Evolutionary conservation across 2,888 invertebrate genomes (phyloP), one percentile per base, ranked within the genome.

Genomic region (Neria commutata): DNA sequence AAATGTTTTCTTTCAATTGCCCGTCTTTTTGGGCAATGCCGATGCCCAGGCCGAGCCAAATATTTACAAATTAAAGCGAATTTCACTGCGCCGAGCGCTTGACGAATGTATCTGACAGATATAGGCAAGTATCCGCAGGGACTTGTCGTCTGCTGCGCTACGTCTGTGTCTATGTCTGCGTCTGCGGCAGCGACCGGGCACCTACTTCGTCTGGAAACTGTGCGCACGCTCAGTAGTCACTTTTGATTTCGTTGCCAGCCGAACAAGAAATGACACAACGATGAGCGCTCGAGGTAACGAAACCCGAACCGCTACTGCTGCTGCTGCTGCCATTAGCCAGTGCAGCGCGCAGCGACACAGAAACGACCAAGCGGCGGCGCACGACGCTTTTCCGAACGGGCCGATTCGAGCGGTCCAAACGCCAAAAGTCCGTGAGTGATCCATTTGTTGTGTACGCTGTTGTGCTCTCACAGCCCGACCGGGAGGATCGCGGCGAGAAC

Each of bases 241-340:
- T 77, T 77, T 77, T 76, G 77, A 75, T 77, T 77, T 77, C 77
- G 76, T 78, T 77, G 78, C 78, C 77, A 75, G 78, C 74, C 76
- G 73, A 77, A 75, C 76, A 71, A 74, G 77, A 75, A 77, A 78
- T 78, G 78, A 75, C 74, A 73, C 75, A 76, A 74, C 75, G 76
- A 76, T 76, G 77, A 74, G 76, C 77, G 77, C 70, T 69, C 66
- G 69, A 66, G 69, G 67, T 68, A 71, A 70, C 71, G 73, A 74
- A 75, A 74, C 74, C 74, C 74, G 73, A 70, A 67, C 17, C 56
- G 40, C 53, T 24, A 57, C 19, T 56, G 54, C 54, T 21, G 62
- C 33, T 26, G 49, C 6, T 19, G 40, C 24, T 34, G 56, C 67
- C 24, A 55, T 45, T 25, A 45, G 8, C 52, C 49, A 29, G 33